Base-by-base conservation (phyloP, 1,140 invertebrate species). In the Polypedilum pembai region DNA sequence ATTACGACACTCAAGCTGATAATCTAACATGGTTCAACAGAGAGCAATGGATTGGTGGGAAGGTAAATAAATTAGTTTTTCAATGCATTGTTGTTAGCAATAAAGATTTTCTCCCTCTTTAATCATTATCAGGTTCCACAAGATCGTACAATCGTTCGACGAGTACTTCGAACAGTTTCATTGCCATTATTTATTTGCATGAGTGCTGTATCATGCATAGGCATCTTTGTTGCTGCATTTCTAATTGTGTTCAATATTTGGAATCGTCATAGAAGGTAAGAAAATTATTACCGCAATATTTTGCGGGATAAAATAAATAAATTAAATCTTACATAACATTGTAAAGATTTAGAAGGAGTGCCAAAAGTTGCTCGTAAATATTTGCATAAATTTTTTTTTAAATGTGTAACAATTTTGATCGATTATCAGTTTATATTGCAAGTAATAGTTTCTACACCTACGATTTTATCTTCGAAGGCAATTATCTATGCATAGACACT, bases 1-100 rank as follows among this genome's bases (percentile, higher is more conserved):
- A 95, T 81, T 99, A 98, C 80, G 96, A 99, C 81, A 95, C 93
- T 18, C 93, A 94, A 79, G 91, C 90, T 41, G 94, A 98, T 82
- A 97, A 98, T 84, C 86, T 99, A 1, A 95, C 94, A 1, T 98
- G 96, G 96, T 86, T 91, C 56, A 91, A 93, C 78, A 87, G 87
- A 78, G 95, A 98, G 80, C 87, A 90, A 77, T 98, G 95, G 95
- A 89, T 89, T 79, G 94, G 93, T 88, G 86, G 83, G 24, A 82
- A 82, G 78, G 81, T 82, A 78, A 80, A 76, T 15, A 63, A 63
- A 20, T 74, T 41, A 45, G 15, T 18, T 56, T 4, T 4, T 15
- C 45, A 3, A 41, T 41, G 40, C 40, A 7, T 41, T 7, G 40
- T 41, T 7, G 5, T 10, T 10, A 45, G 41, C 45, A 10, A 56